phyloP scores from a whole-genome alignment of 2,797 vertebrate genomes.

The Meriones psammophilus region DNA sequence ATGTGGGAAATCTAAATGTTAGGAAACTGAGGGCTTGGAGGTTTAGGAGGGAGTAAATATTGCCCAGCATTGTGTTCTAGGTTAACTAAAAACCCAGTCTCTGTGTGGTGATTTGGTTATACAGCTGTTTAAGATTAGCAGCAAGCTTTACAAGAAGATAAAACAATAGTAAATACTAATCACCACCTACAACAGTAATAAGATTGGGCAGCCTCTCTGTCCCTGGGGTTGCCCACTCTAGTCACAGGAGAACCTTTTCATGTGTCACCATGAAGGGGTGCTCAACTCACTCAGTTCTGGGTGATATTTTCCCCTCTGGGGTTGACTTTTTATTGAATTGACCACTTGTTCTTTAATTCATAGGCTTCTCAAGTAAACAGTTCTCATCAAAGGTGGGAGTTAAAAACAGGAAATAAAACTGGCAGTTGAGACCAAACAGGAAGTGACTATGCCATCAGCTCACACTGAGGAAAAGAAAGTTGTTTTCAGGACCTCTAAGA shows the following conservation, averaged over 20 bases:
- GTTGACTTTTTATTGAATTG: slow-evolving; percentile 51
- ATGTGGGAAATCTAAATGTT: too few species aligned
- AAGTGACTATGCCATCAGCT: slow-evolving; percentile 85
- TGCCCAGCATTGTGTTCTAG: too few species aligned
- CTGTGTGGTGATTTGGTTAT: too few species aligned
- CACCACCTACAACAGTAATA: not conserved
- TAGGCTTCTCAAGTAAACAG: slow-evolving; percentile 64
- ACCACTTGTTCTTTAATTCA: slow-evolving; percentile 69
- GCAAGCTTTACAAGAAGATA: too few species aligned
- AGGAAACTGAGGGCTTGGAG: too few species aligned
- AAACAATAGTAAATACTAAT: too few species aligned
- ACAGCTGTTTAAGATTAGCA: too few species aligned
- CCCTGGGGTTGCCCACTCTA: slow-evolving; percentile 47
- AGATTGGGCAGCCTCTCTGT: slow-evolving; percentile 59
- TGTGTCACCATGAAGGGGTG: slow-evolving; percentile 48
- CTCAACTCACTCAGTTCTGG: slow-evolving; percentile 1
- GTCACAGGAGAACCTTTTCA: slow-evolving; percentile 63
- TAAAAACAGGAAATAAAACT: slow-evolving; percentile 79
- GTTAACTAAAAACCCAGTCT: too few species aligned
- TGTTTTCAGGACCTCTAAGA: slow-evolving; percentile 85
- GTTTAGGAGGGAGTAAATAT: too few species aligned
- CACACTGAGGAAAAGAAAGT: slow-evolving; percentile 84
- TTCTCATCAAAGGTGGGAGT: slow-evolving; percentile 77
- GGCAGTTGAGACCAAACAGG: slow-evolving; percentile 84
- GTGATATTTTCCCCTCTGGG: slow-evolving; percentile 42